phyloP scores from a whole-genome alignment of 1,140 invertebrate species.

The Phenacoccus solenopsis region DNA sequence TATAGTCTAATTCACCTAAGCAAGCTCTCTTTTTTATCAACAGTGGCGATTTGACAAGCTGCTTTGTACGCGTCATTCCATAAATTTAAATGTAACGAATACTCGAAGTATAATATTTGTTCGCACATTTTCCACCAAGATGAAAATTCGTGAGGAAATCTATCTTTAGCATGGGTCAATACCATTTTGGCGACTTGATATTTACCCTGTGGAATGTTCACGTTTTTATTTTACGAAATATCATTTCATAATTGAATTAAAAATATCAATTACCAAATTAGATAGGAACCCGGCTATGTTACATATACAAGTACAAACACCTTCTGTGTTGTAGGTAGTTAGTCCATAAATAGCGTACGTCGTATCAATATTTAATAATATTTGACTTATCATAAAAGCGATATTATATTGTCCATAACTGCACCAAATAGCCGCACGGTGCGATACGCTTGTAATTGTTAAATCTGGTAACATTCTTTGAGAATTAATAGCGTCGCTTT shows the following conservation, averaged over 20 bases:
- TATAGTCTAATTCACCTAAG: conserved; percentile 30
- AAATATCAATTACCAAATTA: conserved; percentile 35
- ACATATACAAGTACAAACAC: conserved; percentile 54
- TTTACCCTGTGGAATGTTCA: conserved; percentile 37
- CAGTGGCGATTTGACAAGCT: conserved; percentile 54
- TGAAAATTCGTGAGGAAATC: conserved; percentile 47
- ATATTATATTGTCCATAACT: conserved; percentile 77
- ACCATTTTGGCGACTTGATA: conserved; percentile 41
- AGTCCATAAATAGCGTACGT: conserved; percentile 39
- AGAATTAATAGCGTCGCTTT: conserved; percentile 73
- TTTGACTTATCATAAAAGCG: conserved; percentile 59
- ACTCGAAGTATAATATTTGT: conserved; percentile 44
- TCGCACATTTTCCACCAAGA: conserved; percentile 56
- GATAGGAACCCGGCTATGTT: conserved; percentile 50
- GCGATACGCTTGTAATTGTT: conserved; percentile 58
- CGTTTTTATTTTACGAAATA: too few species aligned
- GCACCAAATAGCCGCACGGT: conserved; percentile 71
- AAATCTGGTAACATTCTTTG: conserved; percentile 69
- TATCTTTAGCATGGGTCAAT: conserved; percentile 42
- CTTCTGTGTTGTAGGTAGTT: conserved; percentile 49
- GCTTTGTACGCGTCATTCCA: conserved; percentile 62
- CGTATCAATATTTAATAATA: conserved; percentile 60
- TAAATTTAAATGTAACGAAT: conserved; percentile 49
- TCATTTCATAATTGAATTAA: background rate
- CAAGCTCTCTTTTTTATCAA: conserved; percentile 53